These are phyloP conservation scores for Brachionus rotundiformis DNA, from an alignment of 1,140 invertebrate species.

Conservation along the genomic window DNA sequence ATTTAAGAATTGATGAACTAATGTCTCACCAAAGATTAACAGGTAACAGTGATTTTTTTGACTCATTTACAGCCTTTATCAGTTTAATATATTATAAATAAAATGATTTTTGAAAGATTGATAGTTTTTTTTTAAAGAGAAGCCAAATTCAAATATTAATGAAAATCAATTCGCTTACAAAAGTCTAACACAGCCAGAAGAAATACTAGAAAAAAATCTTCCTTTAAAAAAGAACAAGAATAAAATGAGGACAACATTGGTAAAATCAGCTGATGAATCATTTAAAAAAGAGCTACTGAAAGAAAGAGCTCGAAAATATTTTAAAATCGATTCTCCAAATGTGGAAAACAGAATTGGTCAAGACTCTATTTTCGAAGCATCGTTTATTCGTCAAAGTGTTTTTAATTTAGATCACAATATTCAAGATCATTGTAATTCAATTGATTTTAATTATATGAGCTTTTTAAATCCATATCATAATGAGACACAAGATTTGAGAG, in stretches of 20 bases:
- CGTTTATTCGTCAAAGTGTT: neutral
- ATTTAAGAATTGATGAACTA: neutral
- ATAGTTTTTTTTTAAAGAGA: neutral
- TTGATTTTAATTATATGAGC: neutral
- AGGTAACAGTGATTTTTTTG: neutral
- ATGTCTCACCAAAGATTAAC: neutral
- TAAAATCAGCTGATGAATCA: neutral
- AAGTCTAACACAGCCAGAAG: neutral
- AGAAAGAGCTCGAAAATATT: neutral
- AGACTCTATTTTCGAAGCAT: neutral
- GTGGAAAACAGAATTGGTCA: neutral
- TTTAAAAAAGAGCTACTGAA: neutral
- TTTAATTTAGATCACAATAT: neutral
- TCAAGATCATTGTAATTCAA: neutral
- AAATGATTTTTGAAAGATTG: too few relatives aligned
- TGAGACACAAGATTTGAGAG: neutral
- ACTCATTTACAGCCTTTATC: too few relatives aligned
- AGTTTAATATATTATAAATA: too few relatives aligned
- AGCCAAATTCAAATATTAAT: neutral
- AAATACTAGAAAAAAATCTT: slow-evolving; percentile 24
- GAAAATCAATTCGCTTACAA: neutral
- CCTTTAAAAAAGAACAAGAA: slow-evolving; percentile 35
- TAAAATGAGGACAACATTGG: neutral
- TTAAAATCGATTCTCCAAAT: neutral
- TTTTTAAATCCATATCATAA: neutral